Evolutionary conservation across 2,888 invertebrate genomes (phyloP).

Genomic region (Heteromurus nitidus): DNA sequence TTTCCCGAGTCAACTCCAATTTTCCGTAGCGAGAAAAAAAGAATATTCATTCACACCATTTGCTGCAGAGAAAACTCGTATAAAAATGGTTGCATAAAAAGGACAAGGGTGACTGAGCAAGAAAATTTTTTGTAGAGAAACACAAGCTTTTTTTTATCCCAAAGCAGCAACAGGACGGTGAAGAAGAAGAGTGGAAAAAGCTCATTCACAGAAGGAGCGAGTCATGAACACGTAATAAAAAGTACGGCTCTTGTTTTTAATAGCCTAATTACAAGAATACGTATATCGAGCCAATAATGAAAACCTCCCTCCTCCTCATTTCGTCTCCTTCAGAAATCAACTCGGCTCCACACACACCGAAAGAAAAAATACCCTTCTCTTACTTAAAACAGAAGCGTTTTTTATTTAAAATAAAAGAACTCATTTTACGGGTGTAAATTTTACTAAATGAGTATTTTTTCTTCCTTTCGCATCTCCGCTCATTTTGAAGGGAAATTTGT

Average conservation of each 20-base stretch:
- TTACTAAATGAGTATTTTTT: slow-evolving; percentile 58
- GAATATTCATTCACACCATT: neutral
- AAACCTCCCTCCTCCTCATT: slow-evolving; percentile 57
- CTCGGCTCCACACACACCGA: slow-evolving; percentile 17
- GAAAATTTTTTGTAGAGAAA: too few relatives aligned
- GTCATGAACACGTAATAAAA: slow-evolving; percentile 64
- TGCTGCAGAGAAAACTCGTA: neutral
- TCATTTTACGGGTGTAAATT: slow-evolving; percentile 66
- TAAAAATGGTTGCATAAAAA: too few relatives aligned
- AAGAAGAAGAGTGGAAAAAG: slow-evolving; percentile 13
- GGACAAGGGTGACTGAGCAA: too few relatives aligned
- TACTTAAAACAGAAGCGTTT: slow-evolving; percentile 1
- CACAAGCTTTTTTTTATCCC: too few relatives aligned
- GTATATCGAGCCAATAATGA: slow-evolving; percentile 51
- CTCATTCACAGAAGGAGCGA: slow-evolving; percentile 26
- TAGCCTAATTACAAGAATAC: slow-evolving; percentile 58
- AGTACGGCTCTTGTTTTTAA: slow-evolving; percentile 63
- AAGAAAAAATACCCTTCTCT: neutral
- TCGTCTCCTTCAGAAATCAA: neutral
- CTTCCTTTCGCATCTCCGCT: slow-evolving; percentile 15
- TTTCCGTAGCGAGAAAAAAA: too few relatives aligned
- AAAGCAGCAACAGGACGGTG: slow-evolving; percentile 34
- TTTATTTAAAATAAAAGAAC: slow-evolving; percentile 56
- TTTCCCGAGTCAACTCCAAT: too few relatives aligned
- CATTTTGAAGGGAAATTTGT: slow-evolving; percentile 49